Evolutionary conservation across 2,797 vertebrate species (phyloP).

Genomic region (Diglossa cyanea): DNA sequence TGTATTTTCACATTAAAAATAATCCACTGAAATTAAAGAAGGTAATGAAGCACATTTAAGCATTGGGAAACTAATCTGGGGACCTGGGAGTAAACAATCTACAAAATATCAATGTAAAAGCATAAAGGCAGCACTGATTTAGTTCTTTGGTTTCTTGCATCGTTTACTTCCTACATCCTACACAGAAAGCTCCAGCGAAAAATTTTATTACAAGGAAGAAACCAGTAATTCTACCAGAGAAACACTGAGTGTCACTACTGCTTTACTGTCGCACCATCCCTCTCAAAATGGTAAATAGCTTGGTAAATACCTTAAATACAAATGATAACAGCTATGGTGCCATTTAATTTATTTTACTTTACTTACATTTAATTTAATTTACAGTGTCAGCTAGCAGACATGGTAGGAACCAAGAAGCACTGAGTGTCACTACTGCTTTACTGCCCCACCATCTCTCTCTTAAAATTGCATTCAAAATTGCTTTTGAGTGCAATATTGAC

Average conservation of each 20-base stretch:
- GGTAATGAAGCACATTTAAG: not conserved
- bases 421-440: not conserved
- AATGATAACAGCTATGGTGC: too few relatives aligned
- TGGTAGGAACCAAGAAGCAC: not conserved
- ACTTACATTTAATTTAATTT: too few relatives aligned
- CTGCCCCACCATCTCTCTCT: not conserved
- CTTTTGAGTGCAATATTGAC: not conserved
- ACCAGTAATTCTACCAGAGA: not conserved
- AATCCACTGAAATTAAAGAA: not conserved
- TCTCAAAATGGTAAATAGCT: not conserved
- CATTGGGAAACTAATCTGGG: not conserved
- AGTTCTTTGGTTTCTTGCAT: not conserved
- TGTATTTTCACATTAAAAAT: not conserved
- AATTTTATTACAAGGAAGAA: not conserved
- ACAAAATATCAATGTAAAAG: not conserved
- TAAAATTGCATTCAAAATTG: not conserved
- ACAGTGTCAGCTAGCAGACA: too few relatives aligned
- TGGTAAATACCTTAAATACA: too few relatives aligned
- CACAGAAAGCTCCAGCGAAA: not conserved
- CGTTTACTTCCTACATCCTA: fast-evolving
- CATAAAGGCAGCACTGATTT: not conserved
- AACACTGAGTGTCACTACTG: not conserved
- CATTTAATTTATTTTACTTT: too few relatives aligned
- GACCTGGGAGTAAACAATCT: not conserved
- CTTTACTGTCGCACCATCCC: not conserved